A percentile compares a stretch with the other conserved stretches of the same genome.
These are phyloP conservation scores for Penaeus indicus DNA, from an alignment of 1,140 invertebrate genomes.

Conservation along the genomic window DNA sequence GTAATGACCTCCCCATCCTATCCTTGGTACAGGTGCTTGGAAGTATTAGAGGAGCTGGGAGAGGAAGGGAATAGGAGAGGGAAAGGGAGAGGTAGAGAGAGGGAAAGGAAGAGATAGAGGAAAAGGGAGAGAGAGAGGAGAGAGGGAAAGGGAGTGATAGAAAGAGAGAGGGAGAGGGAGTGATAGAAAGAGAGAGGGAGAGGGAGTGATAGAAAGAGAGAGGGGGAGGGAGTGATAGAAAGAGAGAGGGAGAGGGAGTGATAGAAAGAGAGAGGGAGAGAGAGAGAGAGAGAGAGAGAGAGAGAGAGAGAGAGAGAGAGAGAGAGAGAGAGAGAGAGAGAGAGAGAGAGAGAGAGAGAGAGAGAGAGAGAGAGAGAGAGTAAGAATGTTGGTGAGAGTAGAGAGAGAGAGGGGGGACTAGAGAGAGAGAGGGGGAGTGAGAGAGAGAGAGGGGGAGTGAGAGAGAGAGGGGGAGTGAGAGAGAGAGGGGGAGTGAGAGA, in stretches of 20 bases:
- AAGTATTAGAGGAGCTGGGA: no score
- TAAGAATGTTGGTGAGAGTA: no score
- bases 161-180: background rate
- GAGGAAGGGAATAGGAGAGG: no score
- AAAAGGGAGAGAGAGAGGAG: no score
- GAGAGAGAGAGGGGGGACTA: background rate
- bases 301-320: background rate
- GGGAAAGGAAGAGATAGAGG: no score
- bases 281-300: background rate
- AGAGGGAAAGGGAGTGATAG: no score
- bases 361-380: background rate
- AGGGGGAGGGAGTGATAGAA: background rate
- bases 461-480: background rate
- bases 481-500: background rate
- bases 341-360: no score
- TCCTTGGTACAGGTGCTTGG: no score
- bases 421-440: background rate
- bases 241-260: conserved; percentile 2
- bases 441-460: background rate
- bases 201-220: background rate
- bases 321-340: background rate
- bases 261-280: background rate
- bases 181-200: background rate
- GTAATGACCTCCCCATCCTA: no score
- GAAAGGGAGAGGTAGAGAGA: no score